A percentile compares a stretch with the other conserved stretches of the same genome.
These are phyloP conservation scores for Montipora sp. DNA, from an alignment of 64 coral and sea anemone genomes.

Conservation along the genomic window DNA sequence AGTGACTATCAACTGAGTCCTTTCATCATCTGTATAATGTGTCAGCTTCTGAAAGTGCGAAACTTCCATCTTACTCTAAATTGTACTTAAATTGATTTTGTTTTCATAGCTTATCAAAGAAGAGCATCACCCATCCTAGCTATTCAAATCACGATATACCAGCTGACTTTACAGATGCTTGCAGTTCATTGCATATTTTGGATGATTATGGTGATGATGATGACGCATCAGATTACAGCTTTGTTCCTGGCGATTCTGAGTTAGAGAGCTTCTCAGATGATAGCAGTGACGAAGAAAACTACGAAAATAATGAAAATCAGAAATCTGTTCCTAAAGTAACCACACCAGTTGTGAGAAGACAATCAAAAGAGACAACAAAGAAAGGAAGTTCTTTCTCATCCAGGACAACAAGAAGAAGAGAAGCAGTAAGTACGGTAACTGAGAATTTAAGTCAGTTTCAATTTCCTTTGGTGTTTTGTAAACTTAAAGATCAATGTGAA, in stretches of 20 bases:
- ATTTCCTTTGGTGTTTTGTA: too few relatives aligned
- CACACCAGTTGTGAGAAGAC: background rate
- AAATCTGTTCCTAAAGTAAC: background rate
- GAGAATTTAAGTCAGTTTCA: background rate
- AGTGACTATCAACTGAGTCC: background rate
- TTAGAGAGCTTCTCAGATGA: conserved; percentile 55
- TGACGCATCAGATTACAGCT: conserved; percentile 26
- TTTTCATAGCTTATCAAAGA: background rate
- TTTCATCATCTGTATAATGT: background rate
- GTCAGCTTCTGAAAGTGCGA: background rate
- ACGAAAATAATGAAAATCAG: conserved; percentile 4
- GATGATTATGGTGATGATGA: conserved; percentile 38
- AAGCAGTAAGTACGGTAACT: background rate
- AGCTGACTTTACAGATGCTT: conserved; percentile 15
- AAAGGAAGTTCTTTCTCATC: background rate
- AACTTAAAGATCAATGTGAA: too few relatives aligned
- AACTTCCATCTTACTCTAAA: background rate
- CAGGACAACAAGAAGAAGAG: background rate
- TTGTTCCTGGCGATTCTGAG: conserved; percentile 1
- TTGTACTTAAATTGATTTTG: background rate
- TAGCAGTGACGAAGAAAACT: conserved; percentile 44
- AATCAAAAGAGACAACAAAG: background rate
- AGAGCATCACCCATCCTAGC: background rate
- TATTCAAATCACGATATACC: conserved; percentile 2
- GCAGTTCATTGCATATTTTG: background rate